Conservation (phyloP, 92 coral and sea anemone genomes). For the Plumapathes pennacea region DNA sequence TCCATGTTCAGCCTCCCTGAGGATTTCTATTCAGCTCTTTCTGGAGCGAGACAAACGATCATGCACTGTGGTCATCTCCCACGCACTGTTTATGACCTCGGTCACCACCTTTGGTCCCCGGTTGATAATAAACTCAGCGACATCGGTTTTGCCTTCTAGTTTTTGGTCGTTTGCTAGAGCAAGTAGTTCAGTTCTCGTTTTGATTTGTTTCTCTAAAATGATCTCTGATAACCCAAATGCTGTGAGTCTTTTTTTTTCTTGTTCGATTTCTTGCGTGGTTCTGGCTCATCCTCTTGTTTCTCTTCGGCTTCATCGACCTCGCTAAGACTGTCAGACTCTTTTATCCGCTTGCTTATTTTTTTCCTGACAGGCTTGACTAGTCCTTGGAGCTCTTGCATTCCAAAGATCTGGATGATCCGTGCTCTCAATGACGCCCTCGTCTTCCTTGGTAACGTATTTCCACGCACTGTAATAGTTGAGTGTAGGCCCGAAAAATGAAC, state of each 20-base stretch:
- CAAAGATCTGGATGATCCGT: background rate
- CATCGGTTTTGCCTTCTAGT: constrained; percentile 24
- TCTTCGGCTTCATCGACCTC: background rate
- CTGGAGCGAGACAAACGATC: constrained; percentile 11
- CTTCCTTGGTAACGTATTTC: constrained; percentile 8
- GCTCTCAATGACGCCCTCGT: background rate
- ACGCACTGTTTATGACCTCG: constrained; percentile 6
- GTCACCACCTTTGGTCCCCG: constrained; percentile 15
- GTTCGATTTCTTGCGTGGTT: too few relatives aligned
- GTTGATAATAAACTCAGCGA: constrained; percentile 52
- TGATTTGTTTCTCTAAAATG: constrained; percentile 13
- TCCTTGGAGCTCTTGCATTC: background rate
- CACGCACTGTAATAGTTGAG: constrained; percentile 5
- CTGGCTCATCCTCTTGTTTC: too few relatives aligned
- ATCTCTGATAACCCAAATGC: constrained; percentile 28
- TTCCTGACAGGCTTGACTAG: background rate
- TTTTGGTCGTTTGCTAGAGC: constrained; percentile 43
- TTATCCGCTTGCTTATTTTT: background rate
- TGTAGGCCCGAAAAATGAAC: constrained; percentile 3
- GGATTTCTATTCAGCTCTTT: constrained; percentile 10
- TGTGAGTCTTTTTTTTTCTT: constrained; percentile 14
- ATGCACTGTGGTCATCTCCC: constrained; percentile 20
- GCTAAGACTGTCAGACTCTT: background rate
- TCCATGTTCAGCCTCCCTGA: constrained; percentile 14
- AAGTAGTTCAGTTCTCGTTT: constrained; percentile 22